Evolutionary conservation across 2,797 vertebrate species (phyloP).

Genomic region (Pristis pectinata): DNA sequence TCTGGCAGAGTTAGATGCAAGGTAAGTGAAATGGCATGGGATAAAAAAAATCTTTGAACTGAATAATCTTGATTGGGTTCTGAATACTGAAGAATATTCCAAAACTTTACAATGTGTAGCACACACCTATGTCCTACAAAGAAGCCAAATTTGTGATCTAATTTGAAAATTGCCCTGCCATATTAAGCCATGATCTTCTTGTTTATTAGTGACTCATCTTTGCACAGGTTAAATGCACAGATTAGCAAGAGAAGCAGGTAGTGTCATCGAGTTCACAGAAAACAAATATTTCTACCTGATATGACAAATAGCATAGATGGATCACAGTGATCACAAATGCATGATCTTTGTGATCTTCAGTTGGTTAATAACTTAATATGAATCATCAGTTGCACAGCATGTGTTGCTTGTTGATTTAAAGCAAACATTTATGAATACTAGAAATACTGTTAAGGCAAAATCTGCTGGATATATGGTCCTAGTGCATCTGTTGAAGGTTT

Average conservation of each 20-base stretch:
- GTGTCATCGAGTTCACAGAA: background rate
- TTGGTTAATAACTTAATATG: background rate
- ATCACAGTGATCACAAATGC: background rate
- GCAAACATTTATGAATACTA: background rate
- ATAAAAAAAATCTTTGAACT: too few relatives aligned
- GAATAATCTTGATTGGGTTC: background rate
- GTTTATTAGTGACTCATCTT: background rate
- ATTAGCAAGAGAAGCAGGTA: background rate
- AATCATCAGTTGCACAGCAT: background rate
- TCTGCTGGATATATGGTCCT: too few relatives aligned
- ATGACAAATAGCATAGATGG: background rate
- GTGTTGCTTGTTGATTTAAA: background rate
- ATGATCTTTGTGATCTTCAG: background rate
- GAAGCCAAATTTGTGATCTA: background rate
- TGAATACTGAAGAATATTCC: background rate
- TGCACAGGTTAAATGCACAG: background rate
- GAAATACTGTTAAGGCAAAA: background rate
- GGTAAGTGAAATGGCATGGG: background rate
- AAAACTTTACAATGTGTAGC: background rate
- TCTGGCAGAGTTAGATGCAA: background rate
- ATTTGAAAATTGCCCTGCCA: background rate
- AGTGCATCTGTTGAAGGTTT: background rate
- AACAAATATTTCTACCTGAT: background rate
- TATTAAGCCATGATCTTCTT: background rate
- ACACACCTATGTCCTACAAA: background rate